Percentiles rank a stretch among this genome's conserved stretches.
Evolutionary conservation across 2,888 invertebrate genomes (phyloP).

Genomic region (Dicyrtomina minuta): DNA sequence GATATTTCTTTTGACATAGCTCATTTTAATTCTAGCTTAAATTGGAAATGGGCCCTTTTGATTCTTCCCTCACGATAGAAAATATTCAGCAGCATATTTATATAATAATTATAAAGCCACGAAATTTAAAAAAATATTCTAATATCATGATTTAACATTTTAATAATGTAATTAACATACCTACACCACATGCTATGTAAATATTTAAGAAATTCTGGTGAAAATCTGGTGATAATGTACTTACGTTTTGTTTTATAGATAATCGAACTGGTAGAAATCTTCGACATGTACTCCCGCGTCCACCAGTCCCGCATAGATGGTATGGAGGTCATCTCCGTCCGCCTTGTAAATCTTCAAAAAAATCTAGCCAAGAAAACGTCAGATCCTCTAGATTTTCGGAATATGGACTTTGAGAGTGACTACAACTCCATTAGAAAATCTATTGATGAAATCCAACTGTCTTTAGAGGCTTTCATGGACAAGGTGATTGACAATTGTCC

Average conservation of each 20-base stretch:
- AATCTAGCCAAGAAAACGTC: slow-evolving; percentile 71
- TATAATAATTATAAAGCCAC: no score
- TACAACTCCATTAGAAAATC: slow-evolving; percentile 70
- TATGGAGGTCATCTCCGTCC: slow-evolving; percentile 70
- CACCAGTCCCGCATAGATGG: slow-evolving; percentile 77
- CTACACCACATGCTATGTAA: no score
- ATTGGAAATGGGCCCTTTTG: no score
- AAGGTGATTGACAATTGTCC: slow-evolving; percentile 47
- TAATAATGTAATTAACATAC: neutral
- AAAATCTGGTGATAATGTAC: no score
- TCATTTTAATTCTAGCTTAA: no score
- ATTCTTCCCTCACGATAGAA: no score
- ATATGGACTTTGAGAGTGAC: slow-evolving; percentile 72
- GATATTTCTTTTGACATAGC: no score
- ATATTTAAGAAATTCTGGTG: no score
- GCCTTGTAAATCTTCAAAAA: slow-evolving; percentile 68
- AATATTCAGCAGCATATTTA: no score
- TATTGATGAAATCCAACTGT: slow-evolving; percentile 69
- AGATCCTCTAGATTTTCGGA: slow-evolving; percentile 77
- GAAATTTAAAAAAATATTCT: no score
- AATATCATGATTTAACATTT: no score
- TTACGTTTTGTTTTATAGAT: no score
- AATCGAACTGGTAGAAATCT: slow-evolving; percentile 70
- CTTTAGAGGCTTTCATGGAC: slow-evolving; percentile 72
- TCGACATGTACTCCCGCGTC: slow-evolving; percentile 71